Conservation (phyloP, 2,888 invertebrate species). For the Drosophila hamatofila region DNA sequence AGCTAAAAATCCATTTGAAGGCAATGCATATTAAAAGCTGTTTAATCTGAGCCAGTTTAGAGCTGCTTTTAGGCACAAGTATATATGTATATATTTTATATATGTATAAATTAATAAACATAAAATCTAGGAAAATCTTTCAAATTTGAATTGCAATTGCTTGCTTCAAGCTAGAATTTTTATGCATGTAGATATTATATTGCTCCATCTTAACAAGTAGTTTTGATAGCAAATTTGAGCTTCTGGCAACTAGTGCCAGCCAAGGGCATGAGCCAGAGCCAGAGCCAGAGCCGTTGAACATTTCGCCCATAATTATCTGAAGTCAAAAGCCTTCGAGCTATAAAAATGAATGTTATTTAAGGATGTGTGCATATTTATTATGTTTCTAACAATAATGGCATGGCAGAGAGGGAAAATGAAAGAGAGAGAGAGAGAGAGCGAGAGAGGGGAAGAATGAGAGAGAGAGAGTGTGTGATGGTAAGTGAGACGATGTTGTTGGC, state of each 20-base stretch:
- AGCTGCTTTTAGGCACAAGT: not conserved
- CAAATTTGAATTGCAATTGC: not conserved
- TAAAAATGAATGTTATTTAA: slow-evolving; percentile 56
- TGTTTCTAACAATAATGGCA: slow-evolving; percentile 49
- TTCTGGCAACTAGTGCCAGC: slow-evolving; percentile 10
- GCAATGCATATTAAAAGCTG: not conserved
- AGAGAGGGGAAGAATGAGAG: not conserved
- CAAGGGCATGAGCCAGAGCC: not conserved
- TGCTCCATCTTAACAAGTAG: not conserved
- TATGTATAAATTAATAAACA: not conserved
- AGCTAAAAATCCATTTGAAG: too few relatives aligned
- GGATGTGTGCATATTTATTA: slow-evolving; percentile 58
- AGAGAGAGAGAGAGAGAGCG: not conserved
- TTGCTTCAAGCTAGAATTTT: not conserved
- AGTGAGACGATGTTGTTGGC: slow-evolving; percentile 40
- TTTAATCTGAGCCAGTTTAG: not conserved
- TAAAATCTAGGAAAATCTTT: not conserved
- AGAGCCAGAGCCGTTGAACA: not conserved
- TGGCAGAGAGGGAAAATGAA: not conserved
- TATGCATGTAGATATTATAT: too few relatives aligned
- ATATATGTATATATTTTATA: not conserved
- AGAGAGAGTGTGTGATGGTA: not conserved
- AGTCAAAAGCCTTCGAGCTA: slow-evolving; percentile 40
- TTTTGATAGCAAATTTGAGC: not conserved
- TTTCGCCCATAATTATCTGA: slow-evolving; percentile 45